These are phyloP conservation scores for Frankliniella intonsa DNA, from an alignment of 2,888 invertebrate genomes.

Conservation along the genomic window DNA sequence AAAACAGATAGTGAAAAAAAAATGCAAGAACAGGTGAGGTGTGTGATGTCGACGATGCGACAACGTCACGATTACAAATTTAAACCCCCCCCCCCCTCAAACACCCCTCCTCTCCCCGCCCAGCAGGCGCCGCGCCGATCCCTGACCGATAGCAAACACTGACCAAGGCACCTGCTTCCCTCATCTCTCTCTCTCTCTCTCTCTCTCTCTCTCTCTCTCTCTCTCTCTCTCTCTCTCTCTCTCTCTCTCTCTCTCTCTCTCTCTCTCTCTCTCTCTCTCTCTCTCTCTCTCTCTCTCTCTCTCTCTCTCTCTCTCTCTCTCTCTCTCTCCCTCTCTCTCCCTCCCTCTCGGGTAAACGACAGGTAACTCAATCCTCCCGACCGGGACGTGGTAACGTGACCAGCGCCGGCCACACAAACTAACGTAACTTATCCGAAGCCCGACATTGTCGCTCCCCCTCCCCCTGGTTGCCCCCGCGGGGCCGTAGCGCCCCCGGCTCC, in stretches of 20 bases:
- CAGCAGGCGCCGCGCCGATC: too few relatives aligned
- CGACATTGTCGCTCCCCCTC: neutral
- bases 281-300: neutral
- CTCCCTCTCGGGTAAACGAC: conserved; percentile 4
- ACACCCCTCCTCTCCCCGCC: too few relatives aligned
- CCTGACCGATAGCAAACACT: too few relatives aligned
- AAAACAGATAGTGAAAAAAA: too few relatives aligned
- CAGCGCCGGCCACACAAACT: neutral
- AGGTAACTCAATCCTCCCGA: neutral
- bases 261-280: too few relatives aligned
- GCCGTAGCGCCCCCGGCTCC: neutral
- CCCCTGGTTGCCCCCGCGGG: neutral
- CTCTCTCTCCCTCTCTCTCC: neutral
- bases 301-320: neutral
- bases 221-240: too few relatives aligned
- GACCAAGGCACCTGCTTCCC: neutral
- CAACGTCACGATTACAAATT: too few relatives aligned
- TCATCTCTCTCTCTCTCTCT: neutral
- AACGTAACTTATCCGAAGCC: neutral
- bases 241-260: too few relatives aligned
- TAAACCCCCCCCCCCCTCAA: too few relatives aligned
- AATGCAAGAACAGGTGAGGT: too few relatives aligned
- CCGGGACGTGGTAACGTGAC: neutral
- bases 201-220: neutral
- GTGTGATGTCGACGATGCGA: too few relatives aligned